Evolutionary conservation across 1,140 invertebrate species (phyloP).

Genomic region (Ceratoteleas bidentatus): DNA sequence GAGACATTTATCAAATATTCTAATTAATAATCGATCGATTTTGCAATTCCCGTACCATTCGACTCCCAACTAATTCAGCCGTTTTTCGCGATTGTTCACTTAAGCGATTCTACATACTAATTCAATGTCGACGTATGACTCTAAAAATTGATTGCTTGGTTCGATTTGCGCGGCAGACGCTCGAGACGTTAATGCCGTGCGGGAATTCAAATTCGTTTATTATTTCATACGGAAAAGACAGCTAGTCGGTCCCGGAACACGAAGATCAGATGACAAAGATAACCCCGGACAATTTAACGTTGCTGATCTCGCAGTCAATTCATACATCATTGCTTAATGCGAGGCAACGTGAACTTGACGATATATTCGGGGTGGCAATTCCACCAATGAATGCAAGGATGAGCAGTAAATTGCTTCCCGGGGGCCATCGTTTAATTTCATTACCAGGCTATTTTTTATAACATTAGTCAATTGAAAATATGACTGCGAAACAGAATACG

Average conservation of each 20-base stretch:
- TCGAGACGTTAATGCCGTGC: background rate
- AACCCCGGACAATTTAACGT: conserved; percentile 39
- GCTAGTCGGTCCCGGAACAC: conserved; percentile 1
- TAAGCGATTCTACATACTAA: background rate
- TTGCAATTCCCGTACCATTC: background rate
- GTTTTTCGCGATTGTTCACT: background rate
- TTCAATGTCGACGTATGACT: background rate
- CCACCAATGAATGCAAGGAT: conserved; percentile 51
- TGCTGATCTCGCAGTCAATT: conserved; percentile 43
- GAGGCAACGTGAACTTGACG: conserved; percentile 51
- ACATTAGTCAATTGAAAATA: conserved; percentile 38
- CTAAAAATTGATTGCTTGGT: background rate
- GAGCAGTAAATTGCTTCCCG: conserved; percentile 25
- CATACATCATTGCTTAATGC: conserved; percentile 57
- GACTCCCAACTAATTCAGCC: background rate
- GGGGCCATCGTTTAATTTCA: conserved; percentile 33
- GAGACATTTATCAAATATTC: conserved; percentile 14
- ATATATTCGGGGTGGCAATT: conserved; percentile 56
- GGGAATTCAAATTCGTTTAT: conserved; percentile 10
- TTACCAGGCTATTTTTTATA: conserved; percentile 37
- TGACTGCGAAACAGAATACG: conserved; percentile 21
- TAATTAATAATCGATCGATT: conserved; percentile 32
- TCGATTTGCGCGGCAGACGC: conserved; percentile 7
- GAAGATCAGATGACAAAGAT: conserved; percentile 43
- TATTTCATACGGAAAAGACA: conserved; percentile 16